Percentiles rank a stretch among this genome's conserved stretches.
Evolutionary conservation across 2,113 vertebrate species (phyloP).

Genomic region (Varanus komodoensis): DNA sequence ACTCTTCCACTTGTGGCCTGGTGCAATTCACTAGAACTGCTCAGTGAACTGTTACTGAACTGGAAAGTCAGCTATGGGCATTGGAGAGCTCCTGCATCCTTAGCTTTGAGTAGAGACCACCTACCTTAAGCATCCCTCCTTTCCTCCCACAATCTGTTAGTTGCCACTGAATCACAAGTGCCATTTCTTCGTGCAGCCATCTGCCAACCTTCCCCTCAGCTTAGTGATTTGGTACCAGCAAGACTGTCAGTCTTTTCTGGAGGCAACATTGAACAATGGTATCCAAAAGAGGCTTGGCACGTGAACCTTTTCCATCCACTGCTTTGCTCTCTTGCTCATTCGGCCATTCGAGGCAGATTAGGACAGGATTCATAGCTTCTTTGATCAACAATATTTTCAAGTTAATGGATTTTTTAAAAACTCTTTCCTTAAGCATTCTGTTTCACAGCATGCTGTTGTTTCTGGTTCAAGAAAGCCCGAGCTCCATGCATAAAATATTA

Average conservation of each 20-base stretch:
- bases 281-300: constrained; percentile 66
- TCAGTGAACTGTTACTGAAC: constrained; percentile 12
- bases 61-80: constrained; percentile 48
- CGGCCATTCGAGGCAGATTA: constrained; percentile 50
- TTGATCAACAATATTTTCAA: constrained; percentile 41
- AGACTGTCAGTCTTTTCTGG: constrained; percentile 69
- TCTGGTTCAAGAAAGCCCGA: constrained; percentile 45
- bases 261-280: constrained; percentile 67
- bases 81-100: constrained; percentile 40
- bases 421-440: constrained; percentile 46
- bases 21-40: neutral
- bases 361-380: constrained; percentile 49
- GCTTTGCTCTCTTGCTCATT: constrained; percentile 53
- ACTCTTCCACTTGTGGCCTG: neutral
- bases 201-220: constrained; percentile 58
- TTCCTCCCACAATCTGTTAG: neutral
- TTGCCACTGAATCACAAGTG: constrained; percentile 64
- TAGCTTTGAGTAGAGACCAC: constrained; percentile 48
- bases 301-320: constrained; percentile 61
- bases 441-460: constrained; percentile 43
- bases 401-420: constrained; percentile 54
- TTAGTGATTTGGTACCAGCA: constrained; percentile 71
- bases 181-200: constrained; percentile 58
- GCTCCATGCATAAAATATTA: constrained; percentile 48
- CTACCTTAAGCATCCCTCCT: constrained; percentile 33